These are phyloP conservation scores for Rhinoptilus africanus DNA, from an alignment of 2,113 vertebrate species.

Conservation along the genomic window DNA sequence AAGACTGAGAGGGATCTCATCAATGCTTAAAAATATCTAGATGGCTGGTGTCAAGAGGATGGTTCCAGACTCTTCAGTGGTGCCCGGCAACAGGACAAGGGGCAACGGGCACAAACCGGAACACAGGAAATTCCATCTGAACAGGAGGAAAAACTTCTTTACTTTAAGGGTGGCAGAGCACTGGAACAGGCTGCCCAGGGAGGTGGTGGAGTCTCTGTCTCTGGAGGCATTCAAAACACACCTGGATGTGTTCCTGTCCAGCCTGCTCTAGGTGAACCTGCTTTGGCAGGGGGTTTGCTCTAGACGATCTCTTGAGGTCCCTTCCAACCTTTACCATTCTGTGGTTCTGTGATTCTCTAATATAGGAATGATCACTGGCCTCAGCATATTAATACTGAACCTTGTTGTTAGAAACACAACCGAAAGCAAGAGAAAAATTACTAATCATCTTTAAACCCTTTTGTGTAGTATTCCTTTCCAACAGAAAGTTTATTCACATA, in stretches of 20 bases:
- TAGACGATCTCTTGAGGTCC: neutral
- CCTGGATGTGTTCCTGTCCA: neutral
- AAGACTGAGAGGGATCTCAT: neutral
- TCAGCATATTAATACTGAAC: neutral
- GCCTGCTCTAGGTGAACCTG: neutral
- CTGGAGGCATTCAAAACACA: neutral
- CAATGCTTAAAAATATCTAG: neutral
- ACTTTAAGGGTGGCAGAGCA: neutral
- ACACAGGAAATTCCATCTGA: neutral
- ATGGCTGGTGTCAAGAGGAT: neutral
- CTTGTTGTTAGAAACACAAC: neutral
- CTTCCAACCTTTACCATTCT: neutral
- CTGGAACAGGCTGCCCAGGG: neutral
- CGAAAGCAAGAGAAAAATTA: neutral
- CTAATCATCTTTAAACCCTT: neutral
- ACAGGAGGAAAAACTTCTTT: neutral
- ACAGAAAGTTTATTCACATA: conserved; percentile 44
- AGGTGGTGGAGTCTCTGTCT: neutral
- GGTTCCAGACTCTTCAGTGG: neutral
- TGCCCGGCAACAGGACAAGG: neutral
- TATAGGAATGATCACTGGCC: neutral
- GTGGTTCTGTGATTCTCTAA: neutral
- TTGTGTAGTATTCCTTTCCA: conserved; percentile 15
- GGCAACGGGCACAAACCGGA: neutral
- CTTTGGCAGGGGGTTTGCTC: neutral